These are phyloP conservation scores for Hypolimnas misippus DNA, from an alignment of 2,888 invertebrate species.

Conservation along the genomic window DNA sequence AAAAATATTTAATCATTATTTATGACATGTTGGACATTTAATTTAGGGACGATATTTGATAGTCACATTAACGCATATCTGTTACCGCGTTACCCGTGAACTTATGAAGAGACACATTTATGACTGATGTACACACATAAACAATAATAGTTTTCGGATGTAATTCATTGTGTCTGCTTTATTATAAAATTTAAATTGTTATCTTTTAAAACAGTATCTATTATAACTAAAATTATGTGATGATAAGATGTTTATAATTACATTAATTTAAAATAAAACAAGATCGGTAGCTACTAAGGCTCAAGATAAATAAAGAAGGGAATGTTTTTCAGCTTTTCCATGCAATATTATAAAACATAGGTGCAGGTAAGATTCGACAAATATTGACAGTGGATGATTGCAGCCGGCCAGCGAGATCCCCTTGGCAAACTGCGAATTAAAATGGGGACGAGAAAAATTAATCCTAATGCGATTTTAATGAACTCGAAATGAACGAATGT, in stretches of 20 bases:
- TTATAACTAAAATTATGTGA: too few relatives aligned
- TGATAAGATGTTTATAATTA: too few relatives aligned
- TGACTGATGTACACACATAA: not conserved
- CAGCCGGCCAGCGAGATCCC: conserved; percentile 73
- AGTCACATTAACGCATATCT: conserved; percentile 33
- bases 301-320: conserved; percentile 34
- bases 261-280: too few relatives aligned
- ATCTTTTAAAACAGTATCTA: not conserved
- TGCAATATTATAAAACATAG: conserved; percentile 60
- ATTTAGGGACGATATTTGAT: conserved; percentile 43
- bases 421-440: conserved; percentile 80
- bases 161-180: not conserved
- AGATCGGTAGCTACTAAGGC: too few relatives aligned
- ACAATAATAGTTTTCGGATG: not conserved
- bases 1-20: conserved; percentile 54
- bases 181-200: not conserved
- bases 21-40: conserved; percentile 49
- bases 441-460: conserved; percentile 83
- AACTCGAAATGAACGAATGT: conserved; percentile 81
- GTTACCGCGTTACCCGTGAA: not conserved
- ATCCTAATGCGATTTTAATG: conserved; percentile 85
- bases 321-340: conserved; percentile 39
- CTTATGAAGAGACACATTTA: not conserved
- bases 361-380: conserved; percentile 74
- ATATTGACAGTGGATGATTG: conserved; percentile 83